Percentiles rank a stretch among this genome's conserved stretches.
These are phyloP conservation scores for Diprion similis DNA, from an alignment of 1,140 invertebrate species.

Conservation along the genomic window DNA sequence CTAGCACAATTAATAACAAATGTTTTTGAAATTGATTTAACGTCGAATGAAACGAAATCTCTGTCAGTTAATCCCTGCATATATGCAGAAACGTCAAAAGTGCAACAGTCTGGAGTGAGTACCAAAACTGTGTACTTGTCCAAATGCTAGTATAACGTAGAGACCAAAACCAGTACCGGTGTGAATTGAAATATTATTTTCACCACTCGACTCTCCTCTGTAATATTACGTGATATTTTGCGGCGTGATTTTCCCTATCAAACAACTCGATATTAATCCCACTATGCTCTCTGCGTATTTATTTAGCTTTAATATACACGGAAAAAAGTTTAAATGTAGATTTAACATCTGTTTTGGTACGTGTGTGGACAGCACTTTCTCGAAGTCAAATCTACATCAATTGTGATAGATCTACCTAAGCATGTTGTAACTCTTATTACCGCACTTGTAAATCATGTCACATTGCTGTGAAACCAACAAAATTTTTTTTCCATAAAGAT, in stretches of 20 bases:
- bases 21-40: slow-evolving; percentile 49
- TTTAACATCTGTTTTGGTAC: no score
- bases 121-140: not conserved
- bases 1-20: slow-evolving; percentile 51
- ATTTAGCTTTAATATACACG: no score
- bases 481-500: no score
- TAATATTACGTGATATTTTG: not conserved
- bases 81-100: not conserved
- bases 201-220: not conserved
- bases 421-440: no score
- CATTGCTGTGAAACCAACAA: no score
- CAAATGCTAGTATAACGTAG: slow-evolving; percentile 12
- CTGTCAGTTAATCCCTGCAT: slow-evolving; percentile 38
- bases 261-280: no score
- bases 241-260: not conserved
- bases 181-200: not conserved
- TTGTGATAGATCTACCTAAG: no score
- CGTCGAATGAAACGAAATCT: slow-evolving; percentile 53
- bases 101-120: not conserved
- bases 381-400: no score
- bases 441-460: no score
- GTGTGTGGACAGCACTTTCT: no score
- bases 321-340: no score
- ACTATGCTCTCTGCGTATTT: no score
- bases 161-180: not conserved